These are phyloP conservation scores for Pseudococcus longispinus DNA, from an alignment of 2,888 invertebrate species.

Conservation along the genomic window DNA sequence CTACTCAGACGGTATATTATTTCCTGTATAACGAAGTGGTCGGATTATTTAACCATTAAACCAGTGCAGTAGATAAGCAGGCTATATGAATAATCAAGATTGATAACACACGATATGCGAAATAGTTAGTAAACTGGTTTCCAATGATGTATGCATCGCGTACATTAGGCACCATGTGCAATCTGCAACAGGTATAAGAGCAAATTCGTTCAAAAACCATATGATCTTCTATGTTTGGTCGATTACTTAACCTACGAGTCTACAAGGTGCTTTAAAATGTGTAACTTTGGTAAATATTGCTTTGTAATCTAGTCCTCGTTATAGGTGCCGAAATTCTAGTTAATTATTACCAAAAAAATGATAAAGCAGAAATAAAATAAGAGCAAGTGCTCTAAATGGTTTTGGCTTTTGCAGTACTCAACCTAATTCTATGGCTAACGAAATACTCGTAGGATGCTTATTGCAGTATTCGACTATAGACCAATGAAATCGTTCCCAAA, in stretches of 20 bases:
- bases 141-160: neutral
- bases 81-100: neutral
- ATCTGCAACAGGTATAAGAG: neutral
- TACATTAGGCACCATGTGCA: neutral
- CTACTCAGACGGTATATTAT: neutral
- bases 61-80: neutral
- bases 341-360: neutral
- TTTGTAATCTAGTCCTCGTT: neutral
- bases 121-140: slow-evolving; percentile 1
- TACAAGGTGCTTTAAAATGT: neutral
- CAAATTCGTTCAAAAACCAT: neutral
- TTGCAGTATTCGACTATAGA: neutral
- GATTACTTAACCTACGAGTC: neutral
- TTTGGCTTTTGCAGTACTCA: neutral
- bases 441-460: too few species aligned
- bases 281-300: neutral
- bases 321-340: neutral
- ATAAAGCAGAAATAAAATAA: neutral
- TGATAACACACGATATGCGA: neutral
- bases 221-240: neutral
- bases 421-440: too few species aligned
- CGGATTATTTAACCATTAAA: slow-evolving; percentile 25
- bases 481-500: slow-evolving; percentile 17
- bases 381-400: neutral
- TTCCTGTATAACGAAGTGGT: neutral